These are phyloP conservation scores for Myopa tessellatipennis DNA, from an alignment of 2,888 invertebrate species.

Conservation along the genomic window DNA sequence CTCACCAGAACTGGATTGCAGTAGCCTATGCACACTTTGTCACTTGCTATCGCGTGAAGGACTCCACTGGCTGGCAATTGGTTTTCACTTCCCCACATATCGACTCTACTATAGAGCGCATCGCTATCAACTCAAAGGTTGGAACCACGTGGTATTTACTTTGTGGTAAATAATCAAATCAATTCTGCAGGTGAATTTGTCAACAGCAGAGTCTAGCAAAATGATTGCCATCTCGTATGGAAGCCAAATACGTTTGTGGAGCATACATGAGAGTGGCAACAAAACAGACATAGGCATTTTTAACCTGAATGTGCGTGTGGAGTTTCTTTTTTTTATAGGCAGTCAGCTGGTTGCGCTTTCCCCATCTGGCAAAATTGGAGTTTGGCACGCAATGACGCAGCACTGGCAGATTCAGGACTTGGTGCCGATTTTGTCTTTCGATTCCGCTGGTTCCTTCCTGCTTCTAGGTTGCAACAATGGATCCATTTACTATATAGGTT, in stretches of 20 bases:
- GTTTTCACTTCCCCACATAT: constrained; percentile 94
- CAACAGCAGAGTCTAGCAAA: constrained; percentile 73
- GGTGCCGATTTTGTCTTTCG: constrained; percentile 90
- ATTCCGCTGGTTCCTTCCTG: constrained; percentile 96
- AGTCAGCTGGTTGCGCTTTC: constrained; percentile 97
- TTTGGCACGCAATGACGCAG: constrained; percentile 99
- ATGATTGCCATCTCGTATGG: constrained; percentile 88
- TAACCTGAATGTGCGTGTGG: constrained; percentile 91
- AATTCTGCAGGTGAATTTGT: constrained; percentile 53
- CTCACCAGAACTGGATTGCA: constrained; percentile 98
- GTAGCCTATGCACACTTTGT: constrained; percentile 97
- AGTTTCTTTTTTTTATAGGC: constrained; percentile 97
- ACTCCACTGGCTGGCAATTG: constrained; percentile 96
- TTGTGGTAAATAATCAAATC: background rate
- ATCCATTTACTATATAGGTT: constrained; percentile 96
- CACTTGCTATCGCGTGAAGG: constrained; percentile 92
- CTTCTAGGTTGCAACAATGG: constrained; percentile 96
- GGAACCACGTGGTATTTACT: background rate
- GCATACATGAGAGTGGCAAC: constrained; percentile 80
- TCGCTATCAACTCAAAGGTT: constrained; percentile 85
- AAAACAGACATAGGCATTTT: constrained; percentile 86
- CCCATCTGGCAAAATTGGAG: constrained; percentile 92
- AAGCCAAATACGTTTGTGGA: constrained; percentile 82
- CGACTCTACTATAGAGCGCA: constrained; percentile 86
- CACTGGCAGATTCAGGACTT: constrained; percentile 99